These are phyloP conservation scores for Mungos mungo DNA, from an alignment of 2,113 vertebrate genomes.

Conservation along the genomic window DNA sequence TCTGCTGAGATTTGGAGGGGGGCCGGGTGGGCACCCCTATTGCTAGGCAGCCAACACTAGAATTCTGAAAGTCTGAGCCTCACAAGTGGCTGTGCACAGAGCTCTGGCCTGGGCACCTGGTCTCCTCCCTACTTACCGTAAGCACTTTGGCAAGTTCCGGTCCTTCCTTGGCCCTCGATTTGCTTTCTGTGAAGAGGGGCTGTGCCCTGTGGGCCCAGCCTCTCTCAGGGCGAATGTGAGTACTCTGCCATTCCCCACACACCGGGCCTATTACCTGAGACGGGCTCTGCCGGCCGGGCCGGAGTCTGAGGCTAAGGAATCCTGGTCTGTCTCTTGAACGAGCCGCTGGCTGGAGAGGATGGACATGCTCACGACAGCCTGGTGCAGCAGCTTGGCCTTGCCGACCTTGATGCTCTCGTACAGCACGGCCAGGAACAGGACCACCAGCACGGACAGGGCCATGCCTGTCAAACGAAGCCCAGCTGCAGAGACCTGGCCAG, in stretches of 20 bases:
- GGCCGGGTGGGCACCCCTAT: background rate
- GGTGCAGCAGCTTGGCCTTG: constrained; percentile 85
- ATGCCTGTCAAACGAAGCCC: constrained; percentile 86
- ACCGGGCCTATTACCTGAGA: constrained; percentile 59
- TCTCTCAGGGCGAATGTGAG: constrained; percentile 40
- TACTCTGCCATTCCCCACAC: background rate
- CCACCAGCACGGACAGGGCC: constrained; percentile 89
- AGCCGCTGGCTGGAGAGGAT: constrained; percentile 72
- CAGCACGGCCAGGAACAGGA: constrained; percentile 90
- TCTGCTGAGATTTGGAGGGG: background rate
- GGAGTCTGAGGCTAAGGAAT: background rate
- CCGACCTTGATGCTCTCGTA: constrained; percentile 94
- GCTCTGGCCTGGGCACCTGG: background rate
- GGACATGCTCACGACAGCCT: constrained; percentile 51
- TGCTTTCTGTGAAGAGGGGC: background rate
- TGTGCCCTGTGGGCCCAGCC: background rate
- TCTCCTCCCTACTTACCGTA: background rate
- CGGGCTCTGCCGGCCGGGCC: background rate
- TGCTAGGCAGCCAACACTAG: background rate
- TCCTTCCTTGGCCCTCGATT: background rate
- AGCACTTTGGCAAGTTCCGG: background rate
- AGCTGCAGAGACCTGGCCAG: background rate
- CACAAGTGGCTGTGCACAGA: background rate
- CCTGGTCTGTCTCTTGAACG: constrained; percentile 56
- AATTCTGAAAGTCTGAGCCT: background rate